Evolutionary conservation across 2,797 vertebrate genomes (phyloP).

Genomic region (Thalassophryne amazonica): DNA sequence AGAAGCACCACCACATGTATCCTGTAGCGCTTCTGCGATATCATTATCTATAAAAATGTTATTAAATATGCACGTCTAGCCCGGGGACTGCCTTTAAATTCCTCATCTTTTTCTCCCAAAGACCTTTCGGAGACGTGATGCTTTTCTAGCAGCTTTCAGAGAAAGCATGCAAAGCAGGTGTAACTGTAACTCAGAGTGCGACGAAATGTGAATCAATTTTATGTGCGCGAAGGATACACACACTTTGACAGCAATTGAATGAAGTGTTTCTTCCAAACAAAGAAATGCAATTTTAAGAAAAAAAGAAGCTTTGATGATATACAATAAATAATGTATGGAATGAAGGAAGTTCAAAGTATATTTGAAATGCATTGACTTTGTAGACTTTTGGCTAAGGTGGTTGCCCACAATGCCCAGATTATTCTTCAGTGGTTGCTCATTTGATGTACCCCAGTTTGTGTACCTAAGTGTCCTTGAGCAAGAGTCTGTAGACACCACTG

Average conservation of each 20-base stretch:
- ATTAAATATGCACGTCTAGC: slow-evolving; percentile 75
- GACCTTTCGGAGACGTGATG: slow-evolving; percentile 29
- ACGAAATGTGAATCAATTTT: slow-evolving; percentile 29
- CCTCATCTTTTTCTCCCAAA: slow-evolving; percentile 42
- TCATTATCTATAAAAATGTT: slow-evolving; percentile 75
- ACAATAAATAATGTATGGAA: slow-evolving; percentile 18
- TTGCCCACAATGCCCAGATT: too few species aligned
- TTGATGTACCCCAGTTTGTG: too few species aligned
- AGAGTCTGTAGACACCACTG: too few species aligned
- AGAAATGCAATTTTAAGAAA: neutral
- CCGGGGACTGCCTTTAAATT: slow-evolving; percentile 60
- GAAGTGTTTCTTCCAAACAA: slow-evolving; percentile 11
- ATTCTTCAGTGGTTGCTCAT: too few species aligned
- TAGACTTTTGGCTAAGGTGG: too few species aligned
- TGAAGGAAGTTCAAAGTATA: neutral
- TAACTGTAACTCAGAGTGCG: slow-evolving; percentile 11
- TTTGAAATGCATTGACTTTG: too few species aligned
- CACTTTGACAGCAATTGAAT: slow-evolving; percentile 9
- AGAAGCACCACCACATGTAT: slow-evolving; percentile 57
- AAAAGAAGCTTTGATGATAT: slow-evolving; percentile 7
- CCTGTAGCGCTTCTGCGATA: slow-evolving; percentile 56
- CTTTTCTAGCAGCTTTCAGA: slow-evolving; percentile 23
- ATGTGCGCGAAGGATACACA: slow-evolving; percentile 9
- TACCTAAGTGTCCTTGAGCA: too few species aligned
- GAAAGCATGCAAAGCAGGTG: slow-evolving; percentile 33